Conservation (phyloP, 2,888 invertebrate genomes). For the Synanthedon myopaeformis region DNA sequence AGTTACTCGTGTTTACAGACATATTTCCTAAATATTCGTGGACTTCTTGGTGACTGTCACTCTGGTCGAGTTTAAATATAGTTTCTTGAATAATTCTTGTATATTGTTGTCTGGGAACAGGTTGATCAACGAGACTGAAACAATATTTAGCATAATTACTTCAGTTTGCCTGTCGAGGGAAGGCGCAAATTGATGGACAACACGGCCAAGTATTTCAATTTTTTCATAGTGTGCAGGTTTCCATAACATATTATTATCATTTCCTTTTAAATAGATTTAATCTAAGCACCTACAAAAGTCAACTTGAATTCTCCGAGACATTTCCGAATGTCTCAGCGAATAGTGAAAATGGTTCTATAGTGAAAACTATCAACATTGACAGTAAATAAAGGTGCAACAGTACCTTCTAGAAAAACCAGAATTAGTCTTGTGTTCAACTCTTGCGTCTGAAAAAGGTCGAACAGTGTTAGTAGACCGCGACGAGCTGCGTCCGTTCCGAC, state of each 20-base stretch:
- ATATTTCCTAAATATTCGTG: conserved; percentile 26
- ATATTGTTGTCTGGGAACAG: conserved; percentile 86
- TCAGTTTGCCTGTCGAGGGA: no score
- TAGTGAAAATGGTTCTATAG: no score
- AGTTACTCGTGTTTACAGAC: not conserved
- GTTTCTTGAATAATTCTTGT: conserved; percentile 75
- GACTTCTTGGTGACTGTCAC: conserved; percentile 44
- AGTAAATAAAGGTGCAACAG: not conserved
- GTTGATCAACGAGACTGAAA: conserved; percentile 70
- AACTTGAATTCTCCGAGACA: no score
- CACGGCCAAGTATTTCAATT: no score
- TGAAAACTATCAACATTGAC: not conserved
- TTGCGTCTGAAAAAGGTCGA: conserved; percentile 89
- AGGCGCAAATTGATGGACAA: no score
- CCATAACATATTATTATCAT: no score
- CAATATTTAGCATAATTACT: not conserved
- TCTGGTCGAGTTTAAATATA: conserved; percentile 76
- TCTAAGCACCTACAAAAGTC: no score
- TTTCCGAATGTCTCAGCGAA: no score
- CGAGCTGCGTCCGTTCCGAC: conserved; percentile 90
- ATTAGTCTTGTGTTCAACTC: conserved; percentile 86
- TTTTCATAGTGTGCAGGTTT: no score
- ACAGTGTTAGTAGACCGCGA: conserved; percentile 83
- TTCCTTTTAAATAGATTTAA: no score
- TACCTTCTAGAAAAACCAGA: conserved; percentile 87